A percentile compares a stretch with the other conserved stretches of the same genome.
Evolutionary conservation across 2,888 invertebrate genomes (phyloP).

Genomic region (Branchellion lobata): DNA sequence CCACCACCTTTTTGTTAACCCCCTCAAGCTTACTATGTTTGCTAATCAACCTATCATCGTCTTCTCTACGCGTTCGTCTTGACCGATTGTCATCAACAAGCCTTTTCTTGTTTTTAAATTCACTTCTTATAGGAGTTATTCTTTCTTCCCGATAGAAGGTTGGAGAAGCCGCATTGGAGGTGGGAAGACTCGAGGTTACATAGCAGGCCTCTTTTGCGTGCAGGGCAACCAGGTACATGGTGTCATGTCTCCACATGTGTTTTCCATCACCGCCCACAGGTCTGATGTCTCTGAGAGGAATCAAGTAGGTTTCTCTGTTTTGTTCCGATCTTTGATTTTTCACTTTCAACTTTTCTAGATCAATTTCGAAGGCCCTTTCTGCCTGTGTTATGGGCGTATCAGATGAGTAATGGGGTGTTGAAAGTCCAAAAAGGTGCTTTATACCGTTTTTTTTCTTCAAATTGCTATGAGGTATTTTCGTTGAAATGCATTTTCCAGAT

Average conservation of each 20-base stretch:
- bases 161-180: background rate
- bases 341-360: slow-evolving; percentile 47
- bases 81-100: no score
- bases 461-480: slow-evolving; percentile 49
- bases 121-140: background rate
- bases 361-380: slow-evolving; percentile 50
- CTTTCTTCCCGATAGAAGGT: background rate
- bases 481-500: no score
- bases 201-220: slow-evolving; percentile 29
- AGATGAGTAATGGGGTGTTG: no score
- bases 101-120: background rate
- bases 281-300: slow-evolving; percentile 38
- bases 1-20: slow-evolving; percentile 43
- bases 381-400: no score
- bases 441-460: slow-evolving; percentile 46
- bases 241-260: slow-evolving; percentile 42
- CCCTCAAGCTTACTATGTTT: background rate
- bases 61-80: background rate
- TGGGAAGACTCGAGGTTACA: background rate
- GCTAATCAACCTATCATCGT: background rate
- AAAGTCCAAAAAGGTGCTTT: slow-evolving; percentile 43
- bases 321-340: background rate
- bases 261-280: slow-evolving; percentile 24
- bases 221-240: slow-evolving; percentile 46
- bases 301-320: slow-evolving; percentile 27